Percentiles rank a stretch among this genome's conserved stretches.
phyloP scores from a whole-genome alignment of 2,113 vertebrate genomes.

The Spizaetus ornatus region DNA sequence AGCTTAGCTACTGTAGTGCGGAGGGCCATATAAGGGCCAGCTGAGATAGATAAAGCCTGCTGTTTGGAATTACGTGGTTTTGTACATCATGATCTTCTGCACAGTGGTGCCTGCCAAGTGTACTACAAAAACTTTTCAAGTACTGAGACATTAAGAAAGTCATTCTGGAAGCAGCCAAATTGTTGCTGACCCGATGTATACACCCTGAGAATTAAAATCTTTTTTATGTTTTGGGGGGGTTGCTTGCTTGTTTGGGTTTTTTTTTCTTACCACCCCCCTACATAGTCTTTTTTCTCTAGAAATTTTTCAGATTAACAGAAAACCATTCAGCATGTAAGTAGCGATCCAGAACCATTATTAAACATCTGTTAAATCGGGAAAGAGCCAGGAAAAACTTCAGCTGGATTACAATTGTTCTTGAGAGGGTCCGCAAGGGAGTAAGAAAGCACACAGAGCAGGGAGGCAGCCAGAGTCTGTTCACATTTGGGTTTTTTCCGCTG shows the following conservation, averaged over 20 bases:
- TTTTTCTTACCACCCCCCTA: background rate
- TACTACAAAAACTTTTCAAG: conserved; percentile 15
- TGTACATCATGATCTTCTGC: background rate
- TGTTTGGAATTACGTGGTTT: background rate
- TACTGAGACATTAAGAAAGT: background rate
- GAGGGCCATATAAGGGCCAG: background rate
- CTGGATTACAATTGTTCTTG: conserved; percentile 34
- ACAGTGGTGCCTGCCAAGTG: background rate
- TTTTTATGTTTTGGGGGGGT: background rate
- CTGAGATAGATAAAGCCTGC: background rate
- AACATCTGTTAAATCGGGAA: conserved; percentile 26
- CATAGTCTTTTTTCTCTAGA: background rate
- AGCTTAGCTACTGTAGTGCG: background rate
- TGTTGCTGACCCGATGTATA: background rate
- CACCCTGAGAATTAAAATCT: background rate
- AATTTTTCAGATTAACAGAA: background rate
- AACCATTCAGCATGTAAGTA: background rate
- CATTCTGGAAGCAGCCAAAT: background rate
- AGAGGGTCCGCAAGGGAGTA: conserved; percentile 1
- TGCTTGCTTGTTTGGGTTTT: background rate
- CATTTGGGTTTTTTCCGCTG: background rate
- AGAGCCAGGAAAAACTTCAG: conserved; percentile 50
- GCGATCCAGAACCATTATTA: conserved; percentile 21
- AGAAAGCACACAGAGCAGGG: background rate
- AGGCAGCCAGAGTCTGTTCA: conserved; percentile 1